Evolutionary conservation across 2,797 vertebrate species (phyloP).

Genomic region (Artibeus lituratus): DNA sequence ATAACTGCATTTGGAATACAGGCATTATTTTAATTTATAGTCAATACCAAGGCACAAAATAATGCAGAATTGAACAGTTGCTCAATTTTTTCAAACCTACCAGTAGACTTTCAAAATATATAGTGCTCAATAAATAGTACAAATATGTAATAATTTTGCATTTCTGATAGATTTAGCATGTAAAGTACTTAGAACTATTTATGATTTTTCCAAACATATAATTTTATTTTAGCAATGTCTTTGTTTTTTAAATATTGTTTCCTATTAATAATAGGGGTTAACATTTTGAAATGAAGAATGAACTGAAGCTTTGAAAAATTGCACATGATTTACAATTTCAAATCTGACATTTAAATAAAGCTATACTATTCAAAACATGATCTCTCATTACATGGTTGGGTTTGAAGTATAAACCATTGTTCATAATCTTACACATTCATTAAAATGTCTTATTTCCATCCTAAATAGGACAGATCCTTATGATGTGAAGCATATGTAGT

Average conservation of each 20-base stretch:
- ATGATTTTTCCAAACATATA: constrained; percentile 20
- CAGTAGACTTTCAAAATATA: not conserved
- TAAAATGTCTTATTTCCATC: constrained; percentile 4
- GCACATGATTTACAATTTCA: constrained; percentile 59
- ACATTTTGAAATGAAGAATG: constrained; percentile 55
- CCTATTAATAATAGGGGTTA: constrained; percentile 62
- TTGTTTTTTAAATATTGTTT: constrained; percentile 64
- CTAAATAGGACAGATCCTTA: constrained; percentile 41
- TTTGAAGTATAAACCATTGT: constrained; percentile 54
- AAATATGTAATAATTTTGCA: constrained; percentile 40
- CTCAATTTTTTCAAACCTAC: constrained; percentile 43
- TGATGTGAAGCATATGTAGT: constrained; percentile 7
- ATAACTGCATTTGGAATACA: not conserved
- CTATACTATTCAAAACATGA: constrained; percentile 55
- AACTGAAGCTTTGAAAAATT: constrained; percentile 53
- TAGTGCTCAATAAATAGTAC: not conserved
- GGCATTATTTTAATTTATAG: constrained; percentile 9
- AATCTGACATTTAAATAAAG: constrained; percentile 60
- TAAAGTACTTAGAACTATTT: constrained; percentile 43
- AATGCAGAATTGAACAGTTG: not conserved
- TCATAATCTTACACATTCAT: constrained; percentile 27
- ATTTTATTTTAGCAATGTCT: constrained; percentile 45
- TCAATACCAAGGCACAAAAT: not conserved
- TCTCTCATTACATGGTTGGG: constrained; percentile 29
- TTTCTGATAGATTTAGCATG: constrained; percentile 38